Conservation (phyloP, 1,140 invertebrate species). For the Leptopilina boulardi region DNA sequence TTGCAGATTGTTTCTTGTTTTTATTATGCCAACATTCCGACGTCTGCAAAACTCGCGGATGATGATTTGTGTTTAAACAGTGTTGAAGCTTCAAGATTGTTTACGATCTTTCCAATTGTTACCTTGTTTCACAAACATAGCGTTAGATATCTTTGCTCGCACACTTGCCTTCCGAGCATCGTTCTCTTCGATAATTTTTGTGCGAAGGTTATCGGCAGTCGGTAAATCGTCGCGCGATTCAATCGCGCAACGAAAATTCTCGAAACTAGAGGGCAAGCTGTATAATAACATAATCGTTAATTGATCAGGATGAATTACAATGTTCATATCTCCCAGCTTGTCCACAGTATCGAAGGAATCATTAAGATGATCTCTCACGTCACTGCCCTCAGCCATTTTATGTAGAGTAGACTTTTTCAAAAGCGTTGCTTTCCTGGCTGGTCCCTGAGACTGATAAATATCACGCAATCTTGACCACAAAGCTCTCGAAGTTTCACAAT, state of each 20-base stretch:
- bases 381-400: conserved; percentile 48
- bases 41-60: not conserved
- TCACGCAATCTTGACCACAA: conserved; percentile 19
- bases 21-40: not conserved
- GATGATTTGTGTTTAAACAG: not conserved
- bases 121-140: conserved; percentile 7
- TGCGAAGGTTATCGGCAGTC: conserved; percentile 50
- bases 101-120: not conserved
- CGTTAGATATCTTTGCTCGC: not conserved
- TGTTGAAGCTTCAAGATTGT: not conserved
- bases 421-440: conserved; percentile 52
- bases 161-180: conserved; percentile 44
- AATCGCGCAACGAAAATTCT: conserved; percentile 59
- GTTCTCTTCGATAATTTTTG: conserved; percentile 59
- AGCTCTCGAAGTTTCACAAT: conserved; percentile 39
- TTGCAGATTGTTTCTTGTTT: not conserved
- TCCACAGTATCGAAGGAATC: conserved; percentile 53
- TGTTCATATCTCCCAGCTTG: conserved; percentile 46
- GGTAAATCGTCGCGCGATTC: conserved; percentile 56
- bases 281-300: conserved; percentile 58
- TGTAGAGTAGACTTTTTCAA: conserved; percentile 49
- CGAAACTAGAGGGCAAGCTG: conserved; percentile 48
- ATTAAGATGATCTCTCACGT: conserved; percentile 53
- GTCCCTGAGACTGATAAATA: conserved; percentile 43
- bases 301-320: conserved; percentile 57